Evolutionary conservation across 2,797 vertebrate species (phyloP).

Genomic region (Scyliorhinus canicula): DNA sequence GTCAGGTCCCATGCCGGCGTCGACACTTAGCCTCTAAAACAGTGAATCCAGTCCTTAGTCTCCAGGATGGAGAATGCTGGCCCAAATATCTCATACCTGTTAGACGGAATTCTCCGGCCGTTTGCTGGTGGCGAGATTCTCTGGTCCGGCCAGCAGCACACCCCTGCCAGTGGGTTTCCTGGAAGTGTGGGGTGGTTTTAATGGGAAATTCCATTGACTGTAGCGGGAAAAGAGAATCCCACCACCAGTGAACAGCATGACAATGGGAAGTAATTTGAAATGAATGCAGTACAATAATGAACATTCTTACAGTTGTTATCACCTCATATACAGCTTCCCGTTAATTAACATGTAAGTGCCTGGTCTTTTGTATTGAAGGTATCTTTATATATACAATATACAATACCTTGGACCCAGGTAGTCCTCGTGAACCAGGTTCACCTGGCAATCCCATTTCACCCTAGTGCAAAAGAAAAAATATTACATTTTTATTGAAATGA

Average conservation of each 20-base stretch:
- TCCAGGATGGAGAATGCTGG: no score
- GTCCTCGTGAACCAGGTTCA: conserved; percentile 69
- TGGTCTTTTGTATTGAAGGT: background rate
- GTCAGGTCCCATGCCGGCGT: no score
- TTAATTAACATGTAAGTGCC: background rate
- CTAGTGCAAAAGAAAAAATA: conserved; percentile 50
- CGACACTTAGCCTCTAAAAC: no score
- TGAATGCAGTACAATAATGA: background rate
- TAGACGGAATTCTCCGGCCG: no score
- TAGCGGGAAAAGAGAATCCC: no score
- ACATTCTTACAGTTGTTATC: background rate
- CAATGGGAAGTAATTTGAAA: background rate
- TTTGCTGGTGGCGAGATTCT: no score
- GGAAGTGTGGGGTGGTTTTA: no score
- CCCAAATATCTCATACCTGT: no score
- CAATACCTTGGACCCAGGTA: conserved; percentile 73
- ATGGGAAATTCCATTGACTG: no score
- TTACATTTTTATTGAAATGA: background rate
- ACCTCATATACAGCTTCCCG: background rate
- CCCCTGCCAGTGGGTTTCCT: no score
- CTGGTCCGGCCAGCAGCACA: no score
- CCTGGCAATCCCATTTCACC: conserved; percentile 75
- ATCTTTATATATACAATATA: background rate
- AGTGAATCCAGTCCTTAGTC: no score
- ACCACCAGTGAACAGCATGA: background rate